Conservation (phyloP, 2,113 vertebrate genomes). For the Pyxicephalus adspersus region DNA sequence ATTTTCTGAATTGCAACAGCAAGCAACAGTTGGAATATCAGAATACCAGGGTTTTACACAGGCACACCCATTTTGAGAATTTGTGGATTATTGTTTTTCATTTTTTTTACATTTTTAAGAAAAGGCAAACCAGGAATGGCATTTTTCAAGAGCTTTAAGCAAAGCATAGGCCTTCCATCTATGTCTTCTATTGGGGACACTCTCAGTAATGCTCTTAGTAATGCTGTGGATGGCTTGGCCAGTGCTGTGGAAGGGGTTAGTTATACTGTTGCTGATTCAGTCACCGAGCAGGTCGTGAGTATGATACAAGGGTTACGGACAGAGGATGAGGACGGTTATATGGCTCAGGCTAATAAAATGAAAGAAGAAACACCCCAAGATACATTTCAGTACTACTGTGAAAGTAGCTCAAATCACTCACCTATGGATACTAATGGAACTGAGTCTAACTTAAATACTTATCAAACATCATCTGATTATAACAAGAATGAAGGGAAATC, state of each 20-base stretch:
- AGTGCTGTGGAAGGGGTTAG: constrained; percentile 83
- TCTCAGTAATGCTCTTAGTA: constrained; percentile 79
- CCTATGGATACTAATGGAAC: constrained; percentile 44
- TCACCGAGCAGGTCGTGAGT: constrained; percentile 87
- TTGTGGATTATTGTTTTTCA: neutral
- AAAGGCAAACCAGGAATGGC: constrained; percentile 74
- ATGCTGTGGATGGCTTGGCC: constrained; percentile 84
- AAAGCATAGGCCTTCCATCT: constrained; percentile 82
- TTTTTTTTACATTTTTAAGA: constrained; percentile 4
- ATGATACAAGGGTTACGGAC: constrained; percentile 80
- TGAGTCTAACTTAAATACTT: constrained; percentile 4
- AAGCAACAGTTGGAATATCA: neutral
- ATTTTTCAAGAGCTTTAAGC: constrained; percentile 90
- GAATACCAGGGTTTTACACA: too few species aligned
- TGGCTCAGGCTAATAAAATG: neutral
- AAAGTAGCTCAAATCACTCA: constrained; percentile 33
- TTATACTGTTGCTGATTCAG: constrained; percentile 83
- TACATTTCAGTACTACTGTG: constrained; percentile 37
- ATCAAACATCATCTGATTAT: constrained; percentile 33
- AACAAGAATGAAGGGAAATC: constrained; percentile 6
- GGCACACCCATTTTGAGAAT: too few species aligned
- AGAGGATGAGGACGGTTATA: constrained; percentile 69
- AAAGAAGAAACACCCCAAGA: neutral
- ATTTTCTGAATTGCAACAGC: neutral
- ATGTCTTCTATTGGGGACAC: constrained; percentile 87